phyloP scores from a whole-genome alignment of 1,140 invertebrate genomes.

The Scylla paramamosain region DNA sequence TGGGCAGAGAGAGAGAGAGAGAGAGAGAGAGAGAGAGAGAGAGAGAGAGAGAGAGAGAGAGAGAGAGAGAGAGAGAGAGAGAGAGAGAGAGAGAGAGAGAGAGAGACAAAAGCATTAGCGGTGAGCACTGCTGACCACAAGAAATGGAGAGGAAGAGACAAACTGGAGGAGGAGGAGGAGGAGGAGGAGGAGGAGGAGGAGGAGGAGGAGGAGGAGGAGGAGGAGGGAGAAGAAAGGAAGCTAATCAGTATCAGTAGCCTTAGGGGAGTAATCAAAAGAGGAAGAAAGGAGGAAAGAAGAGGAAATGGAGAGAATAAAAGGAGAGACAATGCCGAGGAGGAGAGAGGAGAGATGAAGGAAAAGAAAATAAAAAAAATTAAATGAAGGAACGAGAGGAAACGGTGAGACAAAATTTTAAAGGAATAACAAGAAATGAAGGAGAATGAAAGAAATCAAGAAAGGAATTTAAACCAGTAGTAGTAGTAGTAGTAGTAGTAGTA shows the following conservation, averaged over 20 bases:
- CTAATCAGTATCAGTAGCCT: neutral
- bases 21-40: too few relatives aligned
- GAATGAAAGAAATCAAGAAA: neutral
- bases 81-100: neutral
- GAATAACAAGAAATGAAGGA: neutral
- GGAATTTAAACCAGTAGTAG: neutral
- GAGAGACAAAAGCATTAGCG: neutral
- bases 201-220: too few relatives aligned
- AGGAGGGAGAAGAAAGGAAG: too few relatives aligned
- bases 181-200: too few relatives aligned
- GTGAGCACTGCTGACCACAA: neutral
- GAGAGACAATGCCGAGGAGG: neutral
- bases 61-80: neutral
- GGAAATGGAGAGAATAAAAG: neutral
- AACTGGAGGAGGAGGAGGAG: neutral
- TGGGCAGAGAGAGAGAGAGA: too few relatives aligned
- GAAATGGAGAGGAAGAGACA: neutral
- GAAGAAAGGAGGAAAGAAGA: neutral
- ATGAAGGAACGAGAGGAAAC: too few relatives aligned
- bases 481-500: conserved; percentile 6
- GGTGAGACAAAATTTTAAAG: neutral
- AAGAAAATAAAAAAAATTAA: neutral
- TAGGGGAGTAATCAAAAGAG: neutral
- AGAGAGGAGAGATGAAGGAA: neutral
- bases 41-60: too few relatives aligned